A percentile compares a stretch with the other conserved stretches of the same genome.
phyloP scores from a whole-genome alignment of 1,140 invertebrate species.

The Drosophila kepulauana region DNA sequence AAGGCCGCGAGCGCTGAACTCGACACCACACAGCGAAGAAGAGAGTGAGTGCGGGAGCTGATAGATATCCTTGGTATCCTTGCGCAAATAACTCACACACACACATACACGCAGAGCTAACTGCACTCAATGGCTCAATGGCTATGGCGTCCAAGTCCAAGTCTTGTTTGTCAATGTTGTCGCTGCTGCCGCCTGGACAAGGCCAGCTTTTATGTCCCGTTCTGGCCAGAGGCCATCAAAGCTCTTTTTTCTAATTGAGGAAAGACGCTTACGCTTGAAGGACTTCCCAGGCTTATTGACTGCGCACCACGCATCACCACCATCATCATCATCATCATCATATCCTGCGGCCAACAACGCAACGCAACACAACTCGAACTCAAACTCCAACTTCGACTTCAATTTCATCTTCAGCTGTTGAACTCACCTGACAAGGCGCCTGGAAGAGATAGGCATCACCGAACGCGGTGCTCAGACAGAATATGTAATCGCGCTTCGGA shows the following conservation, averaged over 20 bases:
- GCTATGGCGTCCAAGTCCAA: constrained; percentile 47
- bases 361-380: constrained; percentile 27
- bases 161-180: constrained; percentile 43
- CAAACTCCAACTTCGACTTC: background rate
- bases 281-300: constrained; percentile 66
- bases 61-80: constrained; percentile 64
- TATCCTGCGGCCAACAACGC: no score
- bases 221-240: constrained; percentile 4
- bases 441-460: constrained; percentile 99
- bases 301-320: no score
- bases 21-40: constrained; percentile 24
- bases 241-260: constrained; percentile 46
- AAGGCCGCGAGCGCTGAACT: constrained; percentile 75
- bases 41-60: constrained; percentile 2
- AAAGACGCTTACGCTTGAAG: constrained; percentile 61
- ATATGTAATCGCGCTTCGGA: constrained; percentile 98
- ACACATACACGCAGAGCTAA: constrained; percentile 22
- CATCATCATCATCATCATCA: no score
- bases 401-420: background rate
- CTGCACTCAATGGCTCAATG: constrained; percentile 30
- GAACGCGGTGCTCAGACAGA: constrained; percentile 98
- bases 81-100: constrained; percentile 53
- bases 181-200: constrained; percentile 39
- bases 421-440: constrained; percentile 91
- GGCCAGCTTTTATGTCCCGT: constrained; percentile 66